Conservation (phyloP, 1,140 invertebrate species). For the Calosoma granatense region DNA sequence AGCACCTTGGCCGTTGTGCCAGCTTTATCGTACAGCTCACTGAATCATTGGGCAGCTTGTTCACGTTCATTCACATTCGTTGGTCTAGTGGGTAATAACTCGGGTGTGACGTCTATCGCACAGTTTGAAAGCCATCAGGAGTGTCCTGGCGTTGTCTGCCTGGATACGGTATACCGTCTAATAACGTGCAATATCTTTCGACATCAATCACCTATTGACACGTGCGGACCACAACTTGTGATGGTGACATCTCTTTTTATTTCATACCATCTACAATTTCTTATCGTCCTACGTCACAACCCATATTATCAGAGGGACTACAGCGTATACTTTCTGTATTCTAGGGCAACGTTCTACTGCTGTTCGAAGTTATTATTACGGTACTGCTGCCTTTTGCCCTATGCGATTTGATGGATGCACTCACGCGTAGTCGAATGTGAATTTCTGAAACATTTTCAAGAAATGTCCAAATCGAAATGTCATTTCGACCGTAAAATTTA, state of each 20-base stretch:
- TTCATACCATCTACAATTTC: not conserved
- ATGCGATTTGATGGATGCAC: not conserved
- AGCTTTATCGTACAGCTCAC: too few species aligned
- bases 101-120: not conserved
- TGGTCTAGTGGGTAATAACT: too few species aligned
- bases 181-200: conserved; percentile 1
- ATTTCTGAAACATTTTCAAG: not conserved
- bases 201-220: conserved; percentile 5
- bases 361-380: not conserved
- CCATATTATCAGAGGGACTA: too few species aligned
- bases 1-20: too few species aligned
- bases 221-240: not conserved
- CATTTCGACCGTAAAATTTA: conserved; percentile 1
- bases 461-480: not conserved
- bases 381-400: not conserved
- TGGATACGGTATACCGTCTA: not conserved
- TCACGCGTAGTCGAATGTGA: not conserved
- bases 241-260: not conserved
- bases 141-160: not conserved
- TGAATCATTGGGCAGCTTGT: too few species aligned
- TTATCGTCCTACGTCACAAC: not conserved
- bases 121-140: not conserved
- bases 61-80: too few species aligned
- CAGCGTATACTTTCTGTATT: too few species aligned
- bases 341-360: not conserved